Percentiles rank a stretch among this genome's conserved stretches.
Conservation (phyloP, 1,140 invertebrate genomes). For the Anoplophora glabripennis region DNA sequence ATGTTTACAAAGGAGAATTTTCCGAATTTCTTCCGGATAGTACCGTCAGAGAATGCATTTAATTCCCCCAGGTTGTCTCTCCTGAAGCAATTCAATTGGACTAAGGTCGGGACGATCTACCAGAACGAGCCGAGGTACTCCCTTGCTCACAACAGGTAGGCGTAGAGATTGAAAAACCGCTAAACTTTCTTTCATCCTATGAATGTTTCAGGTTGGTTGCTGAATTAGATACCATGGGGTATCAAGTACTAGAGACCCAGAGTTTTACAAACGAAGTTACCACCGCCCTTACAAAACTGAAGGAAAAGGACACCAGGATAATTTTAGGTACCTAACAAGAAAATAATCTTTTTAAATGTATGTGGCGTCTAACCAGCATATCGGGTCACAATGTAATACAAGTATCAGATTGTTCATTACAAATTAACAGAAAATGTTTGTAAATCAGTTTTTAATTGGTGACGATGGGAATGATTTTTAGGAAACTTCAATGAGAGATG, state of each 20-base stretch:
- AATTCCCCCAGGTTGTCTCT: slow-evolving; percentile 88
- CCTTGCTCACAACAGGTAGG: slow-evolving; percentile 53
- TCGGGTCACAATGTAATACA: too few relatives aligned
- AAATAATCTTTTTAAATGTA: too few relatives aligned
- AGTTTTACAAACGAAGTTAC: slow-evolving; percentile 91
- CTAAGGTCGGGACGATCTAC: slow-evolving; percentile 92
- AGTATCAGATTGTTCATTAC: too few relatives aligned
- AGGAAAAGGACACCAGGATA: slow-evolving; percentile 91
- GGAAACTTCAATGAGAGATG: slow-evolving; percentile 96
- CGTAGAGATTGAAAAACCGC: neutral
- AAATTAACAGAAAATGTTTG: too few relatives aligned
- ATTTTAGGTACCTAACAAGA: slow-evolving; percentile 55
- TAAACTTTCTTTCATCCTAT: neutral
- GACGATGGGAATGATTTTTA: slow-evolving; percentile 53
- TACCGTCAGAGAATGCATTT: slow-evolving; percentile 94
- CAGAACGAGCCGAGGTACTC: slow-evolving; percentile 95
- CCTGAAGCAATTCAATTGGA: slow-evolving; percentile 94
- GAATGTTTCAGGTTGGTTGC: slow-evolving; percentile 68
- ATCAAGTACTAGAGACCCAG: slow-evolving; percentile 86
- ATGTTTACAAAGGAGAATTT: slow-evolving; percentile 94
- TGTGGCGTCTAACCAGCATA: too few relatives aligned
- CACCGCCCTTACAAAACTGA: slow-evolving; percentile 81
- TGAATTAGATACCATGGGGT: slow-evolving; percentile 76
- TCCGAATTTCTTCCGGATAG: slow-evolving; percentile 94
- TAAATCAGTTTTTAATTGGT: too few relatives aligned